Conservation (phyloP, 2,888 invertebrate genomes). For the Sinelater perroti region DNA sequence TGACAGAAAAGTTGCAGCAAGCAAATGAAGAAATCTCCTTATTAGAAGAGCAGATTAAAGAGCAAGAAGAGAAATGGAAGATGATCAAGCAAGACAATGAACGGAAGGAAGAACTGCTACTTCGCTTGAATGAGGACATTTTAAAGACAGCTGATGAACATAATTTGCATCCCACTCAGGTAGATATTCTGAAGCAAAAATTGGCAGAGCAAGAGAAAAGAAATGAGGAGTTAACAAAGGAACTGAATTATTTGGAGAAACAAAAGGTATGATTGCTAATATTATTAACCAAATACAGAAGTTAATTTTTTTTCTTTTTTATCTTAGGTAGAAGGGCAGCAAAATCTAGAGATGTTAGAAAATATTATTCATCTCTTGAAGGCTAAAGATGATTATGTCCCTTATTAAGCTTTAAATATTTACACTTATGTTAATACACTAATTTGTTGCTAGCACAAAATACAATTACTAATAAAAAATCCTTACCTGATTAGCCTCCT, state of each 20-base stretch:
- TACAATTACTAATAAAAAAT: not conserved
- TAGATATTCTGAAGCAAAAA: conserved; percentile 70
- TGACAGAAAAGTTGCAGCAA: conserved; percentile 63
- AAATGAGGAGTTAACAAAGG: conserved; percentile 30
- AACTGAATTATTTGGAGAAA: conserved; percentile 26
- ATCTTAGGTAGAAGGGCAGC: conserved; percentile 25
- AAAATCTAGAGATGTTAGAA: conserved; percentile 17
- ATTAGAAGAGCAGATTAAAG: conserved; percentile 64
- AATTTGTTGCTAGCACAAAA: no score
- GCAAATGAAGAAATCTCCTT: conserved; percentile 65
- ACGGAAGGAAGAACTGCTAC: conserved; percentile 65
- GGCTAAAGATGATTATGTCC: conserved; percentile 17
- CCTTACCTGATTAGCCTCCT: conserved; percentile 80
- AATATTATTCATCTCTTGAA: conserved; percentile 23
- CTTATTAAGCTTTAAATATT: no score
- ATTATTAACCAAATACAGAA: not conserved
- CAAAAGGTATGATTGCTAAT: conserved; percentile 32
- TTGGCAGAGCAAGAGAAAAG: conserved; percentile 68
- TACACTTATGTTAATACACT: no score
- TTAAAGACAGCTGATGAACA: conserved; percentile 30
- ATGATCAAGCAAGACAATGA: conserved; percentile 65
- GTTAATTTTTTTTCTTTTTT: conserved; percentile 10
- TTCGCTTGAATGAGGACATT: conserved; percentile 62
- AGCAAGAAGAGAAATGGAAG: conserved; percentile 66
- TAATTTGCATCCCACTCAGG: conserved; percentile 54